Evolutionary conservation across 1,140 invertebrate genomes (phyloP).

Genomic region (Lasaia peninsularis): DNA sequence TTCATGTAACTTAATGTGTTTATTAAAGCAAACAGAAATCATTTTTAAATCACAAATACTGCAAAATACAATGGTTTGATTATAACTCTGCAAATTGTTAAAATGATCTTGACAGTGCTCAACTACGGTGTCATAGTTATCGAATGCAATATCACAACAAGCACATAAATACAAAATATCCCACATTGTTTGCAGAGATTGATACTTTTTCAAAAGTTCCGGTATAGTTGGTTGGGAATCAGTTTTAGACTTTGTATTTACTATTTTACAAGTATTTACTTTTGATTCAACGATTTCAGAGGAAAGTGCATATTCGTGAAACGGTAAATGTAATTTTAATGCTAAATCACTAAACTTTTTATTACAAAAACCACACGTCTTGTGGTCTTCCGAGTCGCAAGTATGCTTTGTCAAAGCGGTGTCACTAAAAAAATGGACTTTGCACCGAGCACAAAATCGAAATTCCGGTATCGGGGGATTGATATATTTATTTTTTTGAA

Average conservation of each 20-base stretch:
- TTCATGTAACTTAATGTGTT: constrained; percentile 24
- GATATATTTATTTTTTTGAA: constrained; percentile 19
- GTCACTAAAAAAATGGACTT: constrained; percentile 19
- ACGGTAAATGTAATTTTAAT: constrained; percentile 29
- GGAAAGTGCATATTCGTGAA: constrained; percentile 22
- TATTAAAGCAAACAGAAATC: constrained; percentile 17
- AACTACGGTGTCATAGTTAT: constrained; percentile 25
- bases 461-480: constrained; percentile 26
- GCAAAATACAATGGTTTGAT: constrained; percentile 21
- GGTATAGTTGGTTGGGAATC: constrained; percentile 18
- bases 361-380: constrained; percentile 22
- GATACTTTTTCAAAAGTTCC: constrained; percentile 27
- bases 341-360: constrained; percentile 29
- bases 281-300: background rate
- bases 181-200: constrained; percentile 27
- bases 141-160: constrained; percentile 25
- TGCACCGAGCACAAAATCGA: constrained; percentile 23
- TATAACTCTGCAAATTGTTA: constrained; percentile 27
- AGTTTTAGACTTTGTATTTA: background rate
- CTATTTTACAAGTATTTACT: background rate
- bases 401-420: constrained; percentile 19
- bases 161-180: constrained; percentile 30
- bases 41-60: constrained; percentile 22
- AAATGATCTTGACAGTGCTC: constrained; percentile 36
- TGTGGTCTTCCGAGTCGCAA: constrained; percentile 21